Base-by-base conservation (phyloP, 2,113 vertebrate genomes). In the Balaeniceps rex region DNA sequence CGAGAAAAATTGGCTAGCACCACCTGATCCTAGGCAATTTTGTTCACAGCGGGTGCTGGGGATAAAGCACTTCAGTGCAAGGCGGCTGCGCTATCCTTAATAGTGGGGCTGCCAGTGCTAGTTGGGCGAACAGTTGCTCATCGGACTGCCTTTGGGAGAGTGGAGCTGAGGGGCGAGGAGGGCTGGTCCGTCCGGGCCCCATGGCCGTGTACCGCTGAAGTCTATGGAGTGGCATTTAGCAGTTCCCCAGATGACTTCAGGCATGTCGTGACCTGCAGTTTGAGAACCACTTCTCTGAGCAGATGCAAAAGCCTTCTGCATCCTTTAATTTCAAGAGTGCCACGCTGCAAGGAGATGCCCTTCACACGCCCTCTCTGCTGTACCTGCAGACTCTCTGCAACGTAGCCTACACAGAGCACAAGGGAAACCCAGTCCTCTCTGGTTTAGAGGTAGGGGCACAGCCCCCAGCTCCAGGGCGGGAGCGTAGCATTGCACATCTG, bases 21-120 rank as follows among this genome's bases (percentile, higher is more conserved):
- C 97, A 96, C 94, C 96, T 95, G 97, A 97, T 96, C 96, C 90
- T 28, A 95, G 91, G 94, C 96, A 98, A 97, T 97, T 98, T 95
- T 64, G 64, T 57, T 97, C 97, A 89, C 97, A 98, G 97, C 93
- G 31, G 97, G 96, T n/a, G 86, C 91, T 82, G 88, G 83, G 95
- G 94, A 96, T 95, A n/a, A 94, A 91, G 94, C 18, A 19, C 84
- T 82, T 25, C 84, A 42, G 87, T 7, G 34, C 92, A 40, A 69
- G 79, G 87, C 66, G 12, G 58, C 76, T 63, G 92, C 47, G 5
- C 29, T 65, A 10, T 4, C 29, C 92, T 38, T 12, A 55, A 52
- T 42, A 11, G 70, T 10, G 58, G 87, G 92, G 76, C 83, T 55
- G 91, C 52, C 0, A 1, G 58, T 44, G 74, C 90, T 61, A 31